phyloP scores from a whole-genome alignment of 2,113 vertebrate species.

The Seriola quinqueradiata region DNA sequence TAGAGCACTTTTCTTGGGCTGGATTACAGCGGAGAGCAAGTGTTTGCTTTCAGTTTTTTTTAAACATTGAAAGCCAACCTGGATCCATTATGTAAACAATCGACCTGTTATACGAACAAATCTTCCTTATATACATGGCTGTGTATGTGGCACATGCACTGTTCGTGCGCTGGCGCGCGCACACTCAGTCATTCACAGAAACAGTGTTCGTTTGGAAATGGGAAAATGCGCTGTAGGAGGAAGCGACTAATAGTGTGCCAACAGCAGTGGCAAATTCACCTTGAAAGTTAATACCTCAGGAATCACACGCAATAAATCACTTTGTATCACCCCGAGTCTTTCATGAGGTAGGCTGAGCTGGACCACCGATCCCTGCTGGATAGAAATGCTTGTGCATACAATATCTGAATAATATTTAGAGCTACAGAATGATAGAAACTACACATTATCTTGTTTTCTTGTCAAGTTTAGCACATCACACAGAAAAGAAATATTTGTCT shows the following conservation, averaged over 20 bases:
- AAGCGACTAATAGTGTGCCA: not conserved
- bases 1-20: slow-evolving; percentile 12
- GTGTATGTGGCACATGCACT: not conserved
- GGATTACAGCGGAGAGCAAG: slow-evolving; percentile 5
- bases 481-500: slow-evolving; percentile 21
- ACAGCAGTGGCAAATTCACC: slow-evolving; percentile 11
- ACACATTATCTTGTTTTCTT: not conserved
- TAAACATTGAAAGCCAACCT: slow-evolving; percentile 16
- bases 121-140: not conserved
- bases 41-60: slow-evolving; percentile 25
- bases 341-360: not conserved
- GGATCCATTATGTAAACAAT: slow-evolving; percentile 39
- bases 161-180: not conserved
- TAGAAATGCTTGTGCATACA: not conserved
- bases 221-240: not conserved
- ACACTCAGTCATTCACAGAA: slow-evolving; percentile 6
- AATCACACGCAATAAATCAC: slow-evolving; percentile 29
- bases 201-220: not conserved
- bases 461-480: slow-evolving; percentile 34
- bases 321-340: not conserved
- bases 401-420: not conserved
- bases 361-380: not conserved
- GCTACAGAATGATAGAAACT: not conserved
- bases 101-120: slow-evolving; percentile 5
- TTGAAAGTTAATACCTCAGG: slow-evolving; percentile 43